Conservation (phyloP, 1,140 invertebrate genomes). For the Branchinecta lynchi region DNA sequence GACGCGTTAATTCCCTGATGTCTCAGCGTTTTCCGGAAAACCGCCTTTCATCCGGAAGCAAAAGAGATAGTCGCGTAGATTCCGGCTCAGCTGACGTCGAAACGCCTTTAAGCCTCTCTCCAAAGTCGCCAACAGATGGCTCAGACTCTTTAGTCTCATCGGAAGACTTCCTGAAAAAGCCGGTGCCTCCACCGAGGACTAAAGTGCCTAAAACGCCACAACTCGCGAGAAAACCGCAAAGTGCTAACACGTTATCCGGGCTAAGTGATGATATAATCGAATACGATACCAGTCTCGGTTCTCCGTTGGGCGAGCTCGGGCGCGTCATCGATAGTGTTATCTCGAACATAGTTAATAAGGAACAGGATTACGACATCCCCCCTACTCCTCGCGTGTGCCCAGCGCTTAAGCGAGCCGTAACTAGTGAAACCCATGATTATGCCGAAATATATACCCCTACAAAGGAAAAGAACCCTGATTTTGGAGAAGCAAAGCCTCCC, state of each 20-base stretch:
- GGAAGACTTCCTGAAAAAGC: constrained; percentile 21
- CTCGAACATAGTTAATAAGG: constrained; percentile 21
- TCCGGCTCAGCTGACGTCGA: constrained; percentile 33
- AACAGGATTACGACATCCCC: constrained; percentile 24
- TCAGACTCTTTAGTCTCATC: constrained; percentile 16
- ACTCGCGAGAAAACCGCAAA: constrained; percentile 15
- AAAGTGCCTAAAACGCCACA: constrained; percentile 20
- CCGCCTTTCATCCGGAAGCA: constrained; percentile 20
- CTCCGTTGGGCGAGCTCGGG: constrained; percentile 17
- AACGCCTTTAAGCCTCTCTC: constrained; percentile 30
- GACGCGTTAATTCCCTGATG: constrained; percentile 20
- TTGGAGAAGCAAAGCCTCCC: constrained; percentile 46
- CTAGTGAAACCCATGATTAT: constrained; percentile 64
- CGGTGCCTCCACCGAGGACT: constrained; percentile 28
- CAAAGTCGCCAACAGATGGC: constrained; percentile 30
- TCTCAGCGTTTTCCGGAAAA: constrained; percentile 20
- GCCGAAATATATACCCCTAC: constrained; percentile 87
- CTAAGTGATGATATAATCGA: constrained; percentile 14
- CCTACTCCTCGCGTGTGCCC: not conserved
- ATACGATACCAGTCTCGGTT: constrained; percentile 12
- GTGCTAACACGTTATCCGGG: constrained; percentile 17
- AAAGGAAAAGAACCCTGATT: constrained; percentile 44
- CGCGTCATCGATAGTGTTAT: constrained; percentile 18
- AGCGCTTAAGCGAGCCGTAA: constrained; percentile 22
- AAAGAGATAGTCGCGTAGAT: constrained; percentile 30